These are phyloP conservation scores for Distichodus sexfasciatus DNA, from an alignment of 2,797 vertebrate genomes.

Conservation along the genomic window DNA sequence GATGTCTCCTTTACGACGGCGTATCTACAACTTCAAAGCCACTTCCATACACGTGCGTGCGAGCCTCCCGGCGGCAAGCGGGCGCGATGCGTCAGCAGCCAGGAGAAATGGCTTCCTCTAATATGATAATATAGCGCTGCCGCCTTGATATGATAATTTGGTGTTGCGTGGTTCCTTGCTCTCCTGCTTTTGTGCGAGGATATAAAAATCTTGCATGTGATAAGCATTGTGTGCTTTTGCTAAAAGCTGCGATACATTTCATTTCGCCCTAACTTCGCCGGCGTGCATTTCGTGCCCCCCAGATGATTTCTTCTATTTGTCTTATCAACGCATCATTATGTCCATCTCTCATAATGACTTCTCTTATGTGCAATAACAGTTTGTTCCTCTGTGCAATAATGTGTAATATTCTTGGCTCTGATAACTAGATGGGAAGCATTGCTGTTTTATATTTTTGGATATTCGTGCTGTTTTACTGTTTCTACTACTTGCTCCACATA, in stretches of 20 bases:
- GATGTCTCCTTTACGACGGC: neutral
- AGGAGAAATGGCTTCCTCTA: conserved; percentile 19
- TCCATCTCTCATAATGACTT: too few relatives aligned
- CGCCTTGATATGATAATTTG: conserved; percentile 35
- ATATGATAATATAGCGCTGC: conserved; percentile 38
- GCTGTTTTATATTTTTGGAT: too few relatives aligned
- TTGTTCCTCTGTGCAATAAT: too few relatives aligned
- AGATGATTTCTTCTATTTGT: neutral
- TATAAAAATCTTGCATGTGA: neutral
- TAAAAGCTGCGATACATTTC: neutral
- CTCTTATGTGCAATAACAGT: too few relatives aligned
- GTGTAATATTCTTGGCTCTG: too few relatives aligned
- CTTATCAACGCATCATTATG: too few relatives aligned
- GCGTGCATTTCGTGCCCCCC: neutral
- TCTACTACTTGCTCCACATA: too few relatives aligned
- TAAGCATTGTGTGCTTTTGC: neutral
- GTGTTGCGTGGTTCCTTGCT: conserved; percentile 20
- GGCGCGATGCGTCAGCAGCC: conserved; percentile 1
- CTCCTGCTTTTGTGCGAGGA: conserved; percentile 17
- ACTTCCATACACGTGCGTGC: neutral
- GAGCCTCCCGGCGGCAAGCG: neutral
- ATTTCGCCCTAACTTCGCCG: neutral
- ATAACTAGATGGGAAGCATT: too few relatives aligned
- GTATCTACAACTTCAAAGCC: conserved; percentile 13
- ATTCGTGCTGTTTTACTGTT: too few relatives aligned